Base-by-base conservation (phyloP, 2,113 vertebrate species). In the Zapornia atra region DNA sequence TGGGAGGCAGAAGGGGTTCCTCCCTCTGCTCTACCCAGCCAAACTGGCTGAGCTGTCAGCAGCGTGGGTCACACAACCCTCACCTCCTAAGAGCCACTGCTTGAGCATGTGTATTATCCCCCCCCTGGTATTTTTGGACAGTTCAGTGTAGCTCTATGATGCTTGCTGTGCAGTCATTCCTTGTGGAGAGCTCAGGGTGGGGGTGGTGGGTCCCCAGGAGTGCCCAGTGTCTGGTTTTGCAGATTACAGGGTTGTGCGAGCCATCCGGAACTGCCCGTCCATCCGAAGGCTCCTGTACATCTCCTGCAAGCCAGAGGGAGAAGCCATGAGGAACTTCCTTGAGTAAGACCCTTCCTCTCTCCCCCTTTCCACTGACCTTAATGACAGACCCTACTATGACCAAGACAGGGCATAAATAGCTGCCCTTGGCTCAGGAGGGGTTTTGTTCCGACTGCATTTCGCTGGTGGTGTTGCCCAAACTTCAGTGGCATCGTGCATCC, bases 231-330 rank as follows among this genome's bases (percentile, higher is more conserved):
- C 14, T 93, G 57, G 56, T 65, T 71, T 88, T 86, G 72, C 86
- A 98, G 96, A 99, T 97, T 80, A 97, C 95, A 97, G 93, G 75
- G 98, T 99, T n/a, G 93, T 98, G 57, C 93, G 76, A 92, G 98
- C 98, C 42, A 96, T 99, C 84, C 87, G 97, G 90, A 99, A 98
- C 97, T 98, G 98, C 68, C 36, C 81, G 3, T 51, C 94, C 44
- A 98, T 99, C 90, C 96, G 36, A 63, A 98, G 96, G 60, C 96
- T 99, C 72, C 93, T 99, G 57, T 99, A 98, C 66, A 96, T 99
- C 91, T 99, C 98, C 82, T 99, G 98, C 95, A 99, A 99, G 91
- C 98, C 98, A 6, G 98, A 98, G 8, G 98, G 98, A 12, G 98
- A 99, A 96, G 98, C 98, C 29, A 98, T 98, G 98, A 98, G 98